phyloP scores from a whole-genome alignment of 2,113 vertebrate species.

The Neopipo cinnamomea region DNA sequence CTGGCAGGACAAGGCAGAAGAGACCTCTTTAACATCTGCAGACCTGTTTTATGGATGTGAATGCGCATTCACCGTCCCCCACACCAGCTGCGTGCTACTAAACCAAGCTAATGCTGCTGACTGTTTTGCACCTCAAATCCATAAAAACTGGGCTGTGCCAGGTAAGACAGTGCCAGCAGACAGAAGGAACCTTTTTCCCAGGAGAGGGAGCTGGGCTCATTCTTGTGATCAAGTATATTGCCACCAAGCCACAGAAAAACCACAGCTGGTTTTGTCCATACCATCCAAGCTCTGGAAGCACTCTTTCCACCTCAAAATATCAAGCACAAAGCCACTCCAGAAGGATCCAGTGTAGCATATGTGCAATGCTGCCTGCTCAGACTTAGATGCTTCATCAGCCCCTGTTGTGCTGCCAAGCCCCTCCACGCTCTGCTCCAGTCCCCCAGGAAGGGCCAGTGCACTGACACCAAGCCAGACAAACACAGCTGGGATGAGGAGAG shows the following conservation, averaged over 20 bases:
- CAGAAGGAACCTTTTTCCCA: not conserved
- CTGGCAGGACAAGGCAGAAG: not conserved
- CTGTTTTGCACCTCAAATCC: not conserved
- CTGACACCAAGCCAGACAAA: not conserved
- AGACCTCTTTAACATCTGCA: not conserved
- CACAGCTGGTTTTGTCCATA: not conserved
- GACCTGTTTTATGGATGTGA: not conserved
- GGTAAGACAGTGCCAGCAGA: not conserved
- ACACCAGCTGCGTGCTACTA: not conserved
- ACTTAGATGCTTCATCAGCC: not conserved
- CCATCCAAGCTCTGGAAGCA: not conserved
- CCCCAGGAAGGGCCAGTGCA: not conserved
- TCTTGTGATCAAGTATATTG: not conserved
- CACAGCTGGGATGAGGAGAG: not conserved
- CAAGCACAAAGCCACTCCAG: not conserved
- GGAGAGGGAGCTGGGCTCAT: not conserved
- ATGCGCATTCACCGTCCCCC: not conserved
- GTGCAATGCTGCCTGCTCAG: not conserved
- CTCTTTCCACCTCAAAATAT: not conserved
- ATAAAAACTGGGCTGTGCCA: not conserved
- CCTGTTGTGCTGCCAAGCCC: not conserved
- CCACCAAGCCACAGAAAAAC: not conserved
- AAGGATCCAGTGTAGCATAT: not conserved
- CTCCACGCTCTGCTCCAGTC: accelerated
- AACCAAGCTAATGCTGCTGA: not conserved